Conservation (phyloP, 1,140 invertebrate genomes). For the Drosophila nigrodunni region DNA sequence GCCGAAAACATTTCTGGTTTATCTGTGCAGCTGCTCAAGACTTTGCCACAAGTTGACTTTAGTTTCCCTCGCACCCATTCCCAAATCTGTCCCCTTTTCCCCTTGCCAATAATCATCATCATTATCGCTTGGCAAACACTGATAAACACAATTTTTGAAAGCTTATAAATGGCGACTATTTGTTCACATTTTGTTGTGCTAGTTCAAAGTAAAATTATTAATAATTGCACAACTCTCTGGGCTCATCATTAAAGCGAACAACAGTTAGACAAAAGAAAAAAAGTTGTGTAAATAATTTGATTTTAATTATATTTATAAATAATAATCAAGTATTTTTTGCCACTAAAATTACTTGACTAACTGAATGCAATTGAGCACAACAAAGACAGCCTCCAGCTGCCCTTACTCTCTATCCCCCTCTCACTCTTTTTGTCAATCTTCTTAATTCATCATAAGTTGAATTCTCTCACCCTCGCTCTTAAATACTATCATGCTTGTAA, state of each 20-base stretch:
- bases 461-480: neutral
- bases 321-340: neutral
- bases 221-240: conserved; percentile 23
- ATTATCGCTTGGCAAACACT: conserved; percentile 29
- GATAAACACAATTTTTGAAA: conserved; percentile 33
- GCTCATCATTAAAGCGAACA: conserved; percentile 3
- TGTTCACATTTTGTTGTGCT: neutral
- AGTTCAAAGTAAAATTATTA: conserved; percentile 41
- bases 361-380: neutral
- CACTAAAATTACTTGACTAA: no score
- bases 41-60: conserved; percentile 42
- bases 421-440: neutral
- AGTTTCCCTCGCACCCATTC: conserved; percentile 3
- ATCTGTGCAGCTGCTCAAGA: conserved; percentile 59
- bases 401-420: neutral
- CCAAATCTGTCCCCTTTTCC: no score
- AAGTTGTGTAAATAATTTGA: neutral
- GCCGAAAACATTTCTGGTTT: conserved; percentile 58
- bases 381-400: conserved; percentile 20
- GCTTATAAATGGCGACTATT: conserved; percentile 24
- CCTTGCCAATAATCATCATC: conserved; percentile 3
- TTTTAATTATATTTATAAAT: neutral
- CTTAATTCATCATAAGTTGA: neutral
- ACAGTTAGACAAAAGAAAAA: neutral
- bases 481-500: conserved; percentile 41